A percentile compares a stretch with the other conserved stretches of the same genome.
These are phyloP conservation scores for Hoplodrina ambigua DNA, from an alignment of 2,888 invertebrate species.

Conservation along the genomic window DNA sequence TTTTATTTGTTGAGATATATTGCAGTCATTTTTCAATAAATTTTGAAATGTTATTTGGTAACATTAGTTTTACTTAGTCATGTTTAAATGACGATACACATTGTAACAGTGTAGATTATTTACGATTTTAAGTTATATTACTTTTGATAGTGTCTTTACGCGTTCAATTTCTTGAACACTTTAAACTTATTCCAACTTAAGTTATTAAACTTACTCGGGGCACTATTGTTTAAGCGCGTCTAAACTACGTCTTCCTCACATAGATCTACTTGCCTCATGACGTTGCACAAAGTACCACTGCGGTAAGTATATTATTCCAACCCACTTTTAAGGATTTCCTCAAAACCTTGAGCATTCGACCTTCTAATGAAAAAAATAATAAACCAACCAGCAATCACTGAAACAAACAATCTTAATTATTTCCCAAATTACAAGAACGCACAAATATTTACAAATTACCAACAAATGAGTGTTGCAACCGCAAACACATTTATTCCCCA, in stretches of 20 bases:
- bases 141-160: constrained; percentile 6
- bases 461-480: constrained; percentile 53
- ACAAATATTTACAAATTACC: constrained; percentile 51
- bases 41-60: constrained; percentile 25
- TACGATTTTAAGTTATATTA: not conserved
- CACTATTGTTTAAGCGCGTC: constrained; percentile 30
- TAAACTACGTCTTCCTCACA: constrained; percentile 28
- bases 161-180: constrained; percentile 16
- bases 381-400: constrained; percentile 12
- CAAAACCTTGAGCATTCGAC: constrained; percentile 11
- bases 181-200: constrained; percentile 38
- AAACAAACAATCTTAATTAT: constrained; percentile 29
- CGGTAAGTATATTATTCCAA: not conserved
- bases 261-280: constrained; percentile 31
- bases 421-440: constrained; percentile 41
- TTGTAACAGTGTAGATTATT: not conserved
- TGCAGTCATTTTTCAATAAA: constrained; percentile 51
- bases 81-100: not conserved
- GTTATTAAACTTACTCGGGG: constrained; percentile 40
- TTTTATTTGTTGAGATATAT: constrained; percentile 48
- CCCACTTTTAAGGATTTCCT: not conserved
- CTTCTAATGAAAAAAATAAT: constrained; percentile 24
- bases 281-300: constrained; percentile 9
- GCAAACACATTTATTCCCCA: constrained; percentile 57
- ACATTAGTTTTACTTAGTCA: constrained; percentile 1